Percentiles rank a stretch among this genome's conserved stretches.
These are phyloP conservation scores for Echiichthys vipera DNA, from an alignment of 2,797 vertebrate genomes.

Conservation along the genomic window DNA sequence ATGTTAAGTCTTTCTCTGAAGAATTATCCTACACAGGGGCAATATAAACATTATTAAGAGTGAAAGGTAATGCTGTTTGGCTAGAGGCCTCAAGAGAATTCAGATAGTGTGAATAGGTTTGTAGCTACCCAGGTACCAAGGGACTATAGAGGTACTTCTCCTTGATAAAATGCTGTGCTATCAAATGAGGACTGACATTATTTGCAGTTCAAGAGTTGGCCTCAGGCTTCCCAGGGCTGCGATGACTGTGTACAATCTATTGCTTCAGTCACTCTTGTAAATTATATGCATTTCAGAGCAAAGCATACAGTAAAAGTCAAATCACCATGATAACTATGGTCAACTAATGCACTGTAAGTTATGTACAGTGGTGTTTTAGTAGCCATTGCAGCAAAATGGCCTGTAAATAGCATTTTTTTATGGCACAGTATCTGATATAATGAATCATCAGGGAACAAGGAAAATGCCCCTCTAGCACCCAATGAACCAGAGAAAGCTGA, in stretches of 20 bases:
- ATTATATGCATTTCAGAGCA: constrained; percentile 6
- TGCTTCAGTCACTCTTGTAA: constrained; percentile 12
- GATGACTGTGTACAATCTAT: constrained; percentile 7
- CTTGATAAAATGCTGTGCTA: constrained; percentile 18
- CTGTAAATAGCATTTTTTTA: background rate
- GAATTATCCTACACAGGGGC: background rate
- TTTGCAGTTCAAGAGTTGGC: constrained; percentile 18
- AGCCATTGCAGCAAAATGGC: background rate
- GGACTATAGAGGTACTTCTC: constrained; percentile 8
- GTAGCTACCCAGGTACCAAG: background rate
- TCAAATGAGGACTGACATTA: constrained; percentile 14
- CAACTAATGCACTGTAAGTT: background rate
- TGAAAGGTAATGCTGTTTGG: constrained; percentile 14
- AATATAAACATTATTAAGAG: constrained; percentile 10
- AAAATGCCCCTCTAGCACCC: background rate
- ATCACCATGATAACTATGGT: background rate
- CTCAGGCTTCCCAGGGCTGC: constrained; percentile 2
- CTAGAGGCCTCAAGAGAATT: background rate
- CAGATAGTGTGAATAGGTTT: constrained; percentile 19
- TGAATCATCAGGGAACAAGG: background rate
- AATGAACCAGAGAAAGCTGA: background rate
- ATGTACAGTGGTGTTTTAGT: background rate
- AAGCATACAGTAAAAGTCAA: constrained; percentile 10
- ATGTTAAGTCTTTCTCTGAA: background rate
- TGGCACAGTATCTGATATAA: background rate